phyloP scores from a whole-genome alignment of 2,797 vertebrate species.

The Delichon dasypus region DNA sequence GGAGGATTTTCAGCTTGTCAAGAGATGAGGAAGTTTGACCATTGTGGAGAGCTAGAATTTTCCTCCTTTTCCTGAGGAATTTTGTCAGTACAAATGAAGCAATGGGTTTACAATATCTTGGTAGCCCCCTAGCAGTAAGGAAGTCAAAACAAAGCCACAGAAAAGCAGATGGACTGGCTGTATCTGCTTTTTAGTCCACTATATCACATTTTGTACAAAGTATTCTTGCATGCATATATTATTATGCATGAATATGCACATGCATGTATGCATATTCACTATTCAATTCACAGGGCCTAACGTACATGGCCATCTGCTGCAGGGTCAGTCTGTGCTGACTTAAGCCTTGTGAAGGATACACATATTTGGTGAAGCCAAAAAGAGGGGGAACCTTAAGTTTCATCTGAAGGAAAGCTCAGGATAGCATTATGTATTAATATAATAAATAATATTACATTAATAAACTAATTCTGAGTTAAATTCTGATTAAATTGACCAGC shows the following conservation, averaged over 20 bases:
- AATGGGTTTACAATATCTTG: not conserved
- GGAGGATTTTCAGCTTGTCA: not conserved
- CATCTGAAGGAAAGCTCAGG: not conserved
- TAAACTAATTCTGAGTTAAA: not conserved
- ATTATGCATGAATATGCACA: not conserved
- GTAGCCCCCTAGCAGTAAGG: not conserved
- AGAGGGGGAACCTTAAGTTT: not conserved
- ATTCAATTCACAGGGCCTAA: not conserved
- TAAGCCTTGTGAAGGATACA: not conserved
- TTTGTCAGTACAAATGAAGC: not conserved
- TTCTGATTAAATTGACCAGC: not conserved
- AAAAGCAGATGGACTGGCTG: not conserved
- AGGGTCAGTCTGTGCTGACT: not conserved
- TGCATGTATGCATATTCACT: not conserved
- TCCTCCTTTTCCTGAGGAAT: not conserved
- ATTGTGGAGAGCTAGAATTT: not conserved
- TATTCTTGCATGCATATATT: not conserved
- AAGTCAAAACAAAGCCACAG: not conserved
- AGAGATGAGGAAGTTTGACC: not conserved
- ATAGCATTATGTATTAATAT: not conserved
- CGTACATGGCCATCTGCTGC: not conserved
- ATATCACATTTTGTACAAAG: not conserved
- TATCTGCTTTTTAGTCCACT: not conserved
- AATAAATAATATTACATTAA: not conserved
- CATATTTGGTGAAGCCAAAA: not conserved